These are phyloP conservation scores for Polia nebulosa DNA, from an alignment of 2,888 invertebrate genomes.

Conservation along the genomic window DNA sequence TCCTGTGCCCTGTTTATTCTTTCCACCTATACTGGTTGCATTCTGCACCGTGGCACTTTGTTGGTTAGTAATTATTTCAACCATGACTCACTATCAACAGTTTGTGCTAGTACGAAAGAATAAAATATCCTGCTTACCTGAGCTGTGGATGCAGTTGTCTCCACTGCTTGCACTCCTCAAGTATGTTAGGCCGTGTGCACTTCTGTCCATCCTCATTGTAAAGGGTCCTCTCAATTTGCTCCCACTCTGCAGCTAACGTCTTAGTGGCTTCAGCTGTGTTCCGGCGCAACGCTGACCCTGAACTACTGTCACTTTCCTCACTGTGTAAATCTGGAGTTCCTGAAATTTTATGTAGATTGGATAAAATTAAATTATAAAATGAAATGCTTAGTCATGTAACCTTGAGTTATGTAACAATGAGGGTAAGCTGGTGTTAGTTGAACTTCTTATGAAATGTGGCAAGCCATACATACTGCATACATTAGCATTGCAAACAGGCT, in stretches of 20 bases:
- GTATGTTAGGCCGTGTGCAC: conserved; percentile 85
- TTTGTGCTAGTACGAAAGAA: not conserved
- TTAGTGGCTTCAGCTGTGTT: conserved; percentile 89
- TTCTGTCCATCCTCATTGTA: conserved; percentile 90
- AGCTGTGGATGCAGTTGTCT: conserved; percentile 90
- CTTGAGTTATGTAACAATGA: too few relatives aligned
- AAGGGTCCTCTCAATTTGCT: conserved; percentile 90
- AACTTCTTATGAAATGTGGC: too few relatives aligned
- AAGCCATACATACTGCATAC: too few relatives aligned
- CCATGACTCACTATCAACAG: too few relatives aligned
- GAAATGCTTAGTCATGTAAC: too few relatives aligned
- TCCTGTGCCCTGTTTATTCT: not conserved
- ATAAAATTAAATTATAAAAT: not conserved
- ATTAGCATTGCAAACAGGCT: too few relatives aligned
- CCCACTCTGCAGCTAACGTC: conserved; percentile 89
- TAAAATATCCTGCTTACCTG: conserved; percentile 79
- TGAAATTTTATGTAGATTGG: conserved; percentile 55
- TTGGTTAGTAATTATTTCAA: not conserved
- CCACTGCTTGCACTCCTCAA: conserved; percentile 92
- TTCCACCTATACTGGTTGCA: not conserved
- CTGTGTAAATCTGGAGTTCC: conserved; percentile 87
- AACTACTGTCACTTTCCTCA: conserved; percentile 89
- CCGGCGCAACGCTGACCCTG: conserved; percentile 87
- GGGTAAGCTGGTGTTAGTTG: too few relatives aligned
- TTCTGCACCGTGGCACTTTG: not conserved